phyloP scores from a whole-genome alignment of 2,113 vertebrate species.

The Equus quagga region DNA sequence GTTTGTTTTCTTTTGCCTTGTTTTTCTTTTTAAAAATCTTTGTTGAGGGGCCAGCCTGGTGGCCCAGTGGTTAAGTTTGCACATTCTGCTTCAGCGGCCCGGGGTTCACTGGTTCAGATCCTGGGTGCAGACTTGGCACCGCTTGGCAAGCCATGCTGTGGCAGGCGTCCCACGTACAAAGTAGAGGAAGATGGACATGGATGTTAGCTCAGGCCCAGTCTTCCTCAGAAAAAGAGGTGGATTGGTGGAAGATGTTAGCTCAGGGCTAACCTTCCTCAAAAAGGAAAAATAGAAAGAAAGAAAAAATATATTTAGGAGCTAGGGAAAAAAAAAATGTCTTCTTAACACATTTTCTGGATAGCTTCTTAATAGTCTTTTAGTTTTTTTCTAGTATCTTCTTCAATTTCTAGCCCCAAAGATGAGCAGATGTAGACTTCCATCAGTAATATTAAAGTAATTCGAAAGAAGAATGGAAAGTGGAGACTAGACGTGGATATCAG shows the following conservation, averaged over 20 bases:
- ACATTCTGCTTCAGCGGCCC: no score
- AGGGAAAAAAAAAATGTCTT: neutral
- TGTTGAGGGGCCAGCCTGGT: neutral
- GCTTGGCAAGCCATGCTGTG: no score
- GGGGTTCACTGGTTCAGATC: no score
- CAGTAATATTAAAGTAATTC: neutral
- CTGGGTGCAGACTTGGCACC: no score
- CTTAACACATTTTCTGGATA: neutral
- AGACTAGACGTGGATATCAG: neutral
- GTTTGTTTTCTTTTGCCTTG: neutral
- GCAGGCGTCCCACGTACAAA: no score
- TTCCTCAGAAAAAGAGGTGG: no score
- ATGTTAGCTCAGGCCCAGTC: no score
- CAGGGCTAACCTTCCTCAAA: no score
- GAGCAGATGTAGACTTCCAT: neutral
- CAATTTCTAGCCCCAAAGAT: neutral
- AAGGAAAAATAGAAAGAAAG: no score
- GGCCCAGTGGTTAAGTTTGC: no score
- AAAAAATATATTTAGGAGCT: accelerated
- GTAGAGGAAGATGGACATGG: no score
- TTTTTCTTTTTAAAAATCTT: neutral
- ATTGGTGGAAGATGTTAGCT: no score
- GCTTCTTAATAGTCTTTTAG: neutral
- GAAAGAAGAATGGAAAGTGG: neutral
- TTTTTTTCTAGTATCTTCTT: neutral